Evolutionary conservation across 2,888 invertebrate species (phyloP), one percentile per base, ranked within the genome.

Genomic region (Dolichopus griseipennis): DNA sequence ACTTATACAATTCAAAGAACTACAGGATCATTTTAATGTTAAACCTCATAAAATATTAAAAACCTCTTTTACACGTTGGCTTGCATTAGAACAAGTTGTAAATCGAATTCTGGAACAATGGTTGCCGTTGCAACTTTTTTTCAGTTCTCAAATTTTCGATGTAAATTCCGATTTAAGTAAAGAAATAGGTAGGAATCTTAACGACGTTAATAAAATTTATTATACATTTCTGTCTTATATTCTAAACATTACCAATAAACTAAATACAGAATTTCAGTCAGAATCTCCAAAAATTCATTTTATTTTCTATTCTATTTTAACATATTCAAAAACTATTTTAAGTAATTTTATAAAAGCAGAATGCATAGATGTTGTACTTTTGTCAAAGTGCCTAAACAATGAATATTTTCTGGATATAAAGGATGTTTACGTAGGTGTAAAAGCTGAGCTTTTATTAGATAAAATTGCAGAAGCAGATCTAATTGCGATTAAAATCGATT

Each of bases 11-110:
- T 65, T 68, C 64, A 65, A 66, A 64, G 68, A 71, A 65, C 67
- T 71, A 43, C n/a, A 69, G 41, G 66, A 68, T 21, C 70, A 71
- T 65, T 71, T 70, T 61, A 12, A 65, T 9, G 68, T 69, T 10
- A 27, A 69, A 27, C 65, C 68, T 27, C 70, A 71, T 61, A 70
- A 70, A 68, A 72, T 70, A 10, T 22, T 72, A 10, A 69, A 70
- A 64, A 52, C 69, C 61, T 69, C 68, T 67, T 61, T 64, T 0
- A 73, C 70, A 61, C n/a, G 70, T 9, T 72, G 70, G 72, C 65
- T 73, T 8, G 64, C 70, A 5, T 41, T 71, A 52, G 69, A 72
- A 69, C 67, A 52, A 27, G 72, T 72, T 1, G 69, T 72, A n/a
- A 64, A 64, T 10, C 43, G 73, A 34, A 67, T 70, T 52, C 27